These are phyloP conservation scores for Cuniculus paca DNA, from an alignment of 2,797 vertebrate genomes.

Conservation along the genomic window DNA sequence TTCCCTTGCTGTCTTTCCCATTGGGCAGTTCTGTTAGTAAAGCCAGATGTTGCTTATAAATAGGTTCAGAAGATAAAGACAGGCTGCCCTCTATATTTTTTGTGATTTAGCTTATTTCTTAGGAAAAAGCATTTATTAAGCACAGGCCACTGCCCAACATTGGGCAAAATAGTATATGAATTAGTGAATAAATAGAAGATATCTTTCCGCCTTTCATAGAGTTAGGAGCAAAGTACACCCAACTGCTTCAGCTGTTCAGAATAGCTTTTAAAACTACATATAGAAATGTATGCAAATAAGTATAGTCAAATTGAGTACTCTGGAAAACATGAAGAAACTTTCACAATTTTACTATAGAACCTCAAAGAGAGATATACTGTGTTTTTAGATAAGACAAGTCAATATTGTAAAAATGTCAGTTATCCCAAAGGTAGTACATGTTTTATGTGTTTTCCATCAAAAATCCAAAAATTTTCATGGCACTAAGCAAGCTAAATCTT, in stretches of 20 bases:
- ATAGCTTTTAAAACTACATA: not conserved
- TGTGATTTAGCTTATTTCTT: conserved; percentile 1
- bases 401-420: not conserved
- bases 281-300: not conserved
- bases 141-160: not conserved
- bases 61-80: not conserved
- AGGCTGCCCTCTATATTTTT: not conserved
- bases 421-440: not conserved
- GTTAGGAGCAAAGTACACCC: not conserved
- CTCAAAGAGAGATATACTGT: not conserved
- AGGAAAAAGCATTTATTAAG: conserved; percentile 38
- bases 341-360: not conserved
- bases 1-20: not conserved
- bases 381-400: not conserved
- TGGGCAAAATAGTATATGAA: not conserved
- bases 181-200: not conserved
- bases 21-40: not conserved
- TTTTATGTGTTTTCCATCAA: conserved; percentile 18
- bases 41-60: conserved; percentile 51
- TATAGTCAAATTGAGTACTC: not conserved
- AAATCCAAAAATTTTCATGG: not conserved
- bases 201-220: not conserved
- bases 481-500: not conserved
- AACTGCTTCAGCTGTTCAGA: not conserved
- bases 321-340: not conserved